Evolutionary conservation across 2,113 vertebrate species (phyloP).

Genomic region (Benitochromis conjunctus): DNA sequence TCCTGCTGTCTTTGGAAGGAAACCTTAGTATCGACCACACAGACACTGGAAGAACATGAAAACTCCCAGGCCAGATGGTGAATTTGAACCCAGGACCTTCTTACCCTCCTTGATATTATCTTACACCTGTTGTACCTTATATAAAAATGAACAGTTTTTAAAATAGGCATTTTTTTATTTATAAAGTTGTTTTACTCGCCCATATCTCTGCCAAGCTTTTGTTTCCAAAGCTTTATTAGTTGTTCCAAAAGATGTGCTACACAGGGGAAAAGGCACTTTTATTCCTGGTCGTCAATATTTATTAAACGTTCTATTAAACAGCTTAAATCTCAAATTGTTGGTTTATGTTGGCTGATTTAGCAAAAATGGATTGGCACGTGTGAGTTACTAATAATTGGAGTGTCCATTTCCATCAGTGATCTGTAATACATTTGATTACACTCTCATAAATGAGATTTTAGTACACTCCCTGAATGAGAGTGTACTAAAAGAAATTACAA

Average conservation of each 20-base stretch:
- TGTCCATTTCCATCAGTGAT: neutral
- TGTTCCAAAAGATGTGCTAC: neutral
- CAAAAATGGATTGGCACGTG: neutral
- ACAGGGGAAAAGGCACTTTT: neutral
- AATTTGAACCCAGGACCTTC: neutral
- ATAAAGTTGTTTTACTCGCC: too few species aligned
- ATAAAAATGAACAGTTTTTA: neutral
- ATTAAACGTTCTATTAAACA: neutral
- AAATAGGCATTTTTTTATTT: too few species aligned
- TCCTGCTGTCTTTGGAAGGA: neutral
- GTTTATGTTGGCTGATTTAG: neutral
- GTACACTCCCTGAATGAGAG: neutral
- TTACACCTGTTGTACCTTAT: neutral
- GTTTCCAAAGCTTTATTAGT: neutral
- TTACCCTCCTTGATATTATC: neutral
- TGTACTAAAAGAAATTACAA: neutral
- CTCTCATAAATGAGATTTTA: neutral
- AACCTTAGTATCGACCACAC: neutral
- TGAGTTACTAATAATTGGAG: too few species aligned
- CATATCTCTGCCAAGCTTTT: neutral
- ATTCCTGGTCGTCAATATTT: neutral
- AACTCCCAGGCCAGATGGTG: neutral
- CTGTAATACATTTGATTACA: neutral
- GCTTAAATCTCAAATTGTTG: neutral
- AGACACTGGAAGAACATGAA: too few species aligned